A percentile compares a stretch with the other conserved stretches of the same genome.
These are phyloP conservation scores for Calephelis nemesis DNA, from an alignment of 1,140 invertebrate genomes.

Conservation along the genomic window DNA sequence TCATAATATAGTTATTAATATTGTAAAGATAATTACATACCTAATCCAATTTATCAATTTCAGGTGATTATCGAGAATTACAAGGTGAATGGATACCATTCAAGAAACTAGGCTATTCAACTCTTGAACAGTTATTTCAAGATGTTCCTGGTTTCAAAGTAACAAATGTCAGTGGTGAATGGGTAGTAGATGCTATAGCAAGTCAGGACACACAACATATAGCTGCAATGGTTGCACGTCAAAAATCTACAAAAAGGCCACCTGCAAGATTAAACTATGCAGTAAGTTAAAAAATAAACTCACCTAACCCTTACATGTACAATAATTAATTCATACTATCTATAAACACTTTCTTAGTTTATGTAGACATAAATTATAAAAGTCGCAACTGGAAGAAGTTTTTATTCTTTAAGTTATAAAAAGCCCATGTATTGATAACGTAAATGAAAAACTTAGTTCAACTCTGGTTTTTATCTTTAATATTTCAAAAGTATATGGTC, in stretches of 20 bases:
- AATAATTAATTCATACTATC: no score
- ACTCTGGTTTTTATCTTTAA: no score
- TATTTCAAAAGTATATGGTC: no score
- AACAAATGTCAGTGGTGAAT: slow-evolving; percentile 64
- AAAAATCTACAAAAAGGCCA: slow-evolving; percentile 76
- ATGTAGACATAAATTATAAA: no score
- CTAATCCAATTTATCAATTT: slow-evolving; percentile 22
- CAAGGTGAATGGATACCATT: slow-evolving; percentile 81
- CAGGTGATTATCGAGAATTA: slow-evolving; percentile 79
- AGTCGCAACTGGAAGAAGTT: no score
- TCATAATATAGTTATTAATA: no score
- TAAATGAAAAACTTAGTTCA: no score
- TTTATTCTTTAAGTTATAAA: no score
- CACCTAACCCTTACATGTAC: no score
- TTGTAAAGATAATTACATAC: neutral
- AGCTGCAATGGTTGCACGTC: slow-evolving; percentile 79
- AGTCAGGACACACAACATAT: slow-evolving; percentile 81
- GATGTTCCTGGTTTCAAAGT: slow-evolving; percentile 77
- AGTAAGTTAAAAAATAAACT: slow-evolving; percentile 42
- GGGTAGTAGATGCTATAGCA: slow-evolving; percentile 78
- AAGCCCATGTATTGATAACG: no score
- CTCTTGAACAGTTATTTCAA: slow-evolving; percentile 79
- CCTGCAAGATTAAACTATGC: slow-evolving; percentile 58
- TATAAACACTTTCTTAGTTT: no score
- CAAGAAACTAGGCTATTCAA: slow-evolving; percentile 78